A percentile compares a stretch with the other conserved stretches of the same genome.
These are phyloP conservation scores for Cyrtonyx montezumae DNA, from an alignment of 2,113 vertebrate species.

Conservation along the genomic window DNA sequence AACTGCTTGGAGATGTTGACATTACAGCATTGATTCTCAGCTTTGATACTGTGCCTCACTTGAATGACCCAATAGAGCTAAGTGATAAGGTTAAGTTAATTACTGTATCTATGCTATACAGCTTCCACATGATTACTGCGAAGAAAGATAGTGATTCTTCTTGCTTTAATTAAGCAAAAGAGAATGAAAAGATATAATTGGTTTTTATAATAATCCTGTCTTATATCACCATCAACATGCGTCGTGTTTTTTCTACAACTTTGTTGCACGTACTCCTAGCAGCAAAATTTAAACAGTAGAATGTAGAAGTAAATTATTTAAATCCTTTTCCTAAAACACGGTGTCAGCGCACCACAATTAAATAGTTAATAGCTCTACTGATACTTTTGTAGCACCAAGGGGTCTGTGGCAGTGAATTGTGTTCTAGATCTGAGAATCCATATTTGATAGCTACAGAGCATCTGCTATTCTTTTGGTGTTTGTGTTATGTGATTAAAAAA, in stretches of 20 bases:
- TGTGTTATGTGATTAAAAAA: neutral
- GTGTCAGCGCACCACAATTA: constrained; percentile 50
- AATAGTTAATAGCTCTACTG: constrained; percentile 47
- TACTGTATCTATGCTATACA: constrained; percentile 87
- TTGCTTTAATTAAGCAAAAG: constrained; percentile 95
- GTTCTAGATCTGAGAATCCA: neutral
- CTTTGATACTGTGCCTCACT: constrained; percentile 82
- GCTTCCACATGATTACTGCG: constrained; percentile 88
- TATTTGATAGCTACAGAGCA: constrained; percentile 24
- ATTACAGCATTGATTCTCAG: constrained; percentile 67
- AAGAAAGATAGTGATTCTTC: constrained; percentile 87
- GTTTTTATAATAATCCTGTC: constrained; percentile 81
- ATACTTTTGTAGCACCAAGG: constrained; percentile 32
- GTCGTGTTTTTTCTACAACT: constrained; percentile 58
- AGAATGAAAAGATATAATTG: constrained; percentile 88
- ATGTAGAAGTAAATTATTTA: constrained; percentile 48
- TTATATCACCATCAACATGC: constrained; percentile 71
- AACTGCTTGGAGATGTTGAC: constrained; percentile 53
- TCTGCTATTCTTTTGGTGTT: neutral
- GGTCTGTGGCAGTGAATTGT: constrained; percentile 18
- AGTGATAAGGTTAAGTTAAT: constrained; percentile 94
- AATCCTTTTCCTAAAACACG: constrained; percentile 33
- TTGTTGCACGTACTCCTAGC: constrained; percentile 46
- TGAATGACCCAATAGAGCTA: constrained; percentile 89
- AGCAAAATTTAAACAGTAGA: constrained; percentile 39